Evolutionary conservation across 2,113 vertebrate species (phyloP).

Genomic region (Ivindomyrus marchei): DNA sequence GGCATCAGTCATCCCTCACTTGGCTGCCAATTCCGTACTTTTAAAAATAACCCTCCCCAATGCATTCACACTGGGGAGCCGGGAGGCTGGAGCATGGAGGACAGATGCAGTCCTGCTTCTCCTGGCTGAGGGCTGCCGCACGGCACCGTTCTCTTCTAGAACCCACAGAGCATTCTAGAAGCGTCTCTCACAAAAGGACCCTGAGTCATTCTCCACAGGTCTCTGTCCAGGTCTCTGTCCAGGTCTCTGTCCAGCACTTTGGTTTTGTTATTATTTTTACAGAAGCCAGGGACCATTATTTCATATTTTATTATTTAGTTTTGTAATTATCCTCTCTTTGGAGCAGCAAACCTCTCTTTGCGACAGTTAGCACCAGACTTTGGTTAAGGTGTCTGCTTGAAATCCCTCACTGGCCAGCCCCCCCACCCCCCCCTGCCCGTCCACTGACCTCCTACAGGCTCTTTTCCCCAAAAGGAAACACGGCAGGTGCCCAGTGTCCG

Average conservation of each 20-base stretch:
- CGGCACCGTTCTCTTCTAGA: neutral
- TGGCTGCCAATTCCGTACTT: slow-evolving; percentile 9
- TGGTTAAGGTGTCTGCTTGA: neutral
- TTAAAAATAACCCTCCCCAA: slow-evolving; percentile 16
- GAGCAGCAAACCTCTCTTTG: neutral
- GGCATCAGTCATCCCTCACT: slow-evolving; percentile 16
- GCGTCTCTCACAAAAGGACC: neutral
- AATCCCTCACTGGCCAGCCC: neutral
- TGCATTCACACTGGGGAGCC: neutral
- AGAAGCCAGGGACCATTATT: neutral
- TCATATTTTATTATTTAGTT: neutral
- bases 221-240: neutral
- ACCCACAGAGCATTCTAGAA: neutral
- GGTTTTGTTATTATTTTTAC: neutral
- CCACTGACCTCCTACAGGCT: neutral
- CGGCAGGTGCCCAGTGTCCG: neutral
- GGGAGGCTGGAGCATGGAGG: neutral
- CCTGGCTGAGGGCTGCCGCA: neutral
- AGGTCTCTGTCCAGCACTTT: neutral
- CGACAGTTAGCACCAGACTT: neutral
- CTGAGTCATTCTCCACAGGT: neutral
- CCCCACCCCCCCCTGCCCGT: neutral
- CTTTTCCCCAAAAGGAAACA: neutral
- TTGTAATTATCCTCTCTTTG: neutral
- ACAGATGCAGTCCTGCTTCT: neutral